Conservation (phyloP, 2,113 vertebrate species). For the Ailurus styani region DNA sequence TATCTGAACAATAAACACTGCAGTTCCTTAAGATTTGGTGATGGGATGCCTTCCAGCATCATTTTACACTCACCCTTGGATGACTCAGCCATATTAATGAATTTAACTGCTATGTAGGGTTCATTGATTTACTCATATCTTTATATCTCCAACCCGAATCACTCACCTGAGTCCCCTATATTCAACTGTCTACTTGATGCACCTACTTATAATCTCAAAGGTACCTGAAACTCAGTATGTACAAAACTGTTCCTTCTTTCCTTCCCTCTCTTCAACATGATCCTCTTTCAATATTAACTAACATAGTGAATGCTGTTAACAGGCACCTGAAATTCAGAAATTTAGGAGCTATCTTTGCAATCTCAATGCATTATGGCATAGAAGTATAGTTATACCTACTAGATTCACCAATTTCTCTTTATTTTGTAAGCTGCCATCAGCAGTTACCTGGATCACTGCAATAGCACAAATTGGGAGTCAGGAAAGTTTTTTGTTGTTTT, state of each 20-base stretch:
- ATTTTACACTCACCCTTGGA: neutral
- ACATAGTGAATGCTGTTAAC: neutral
- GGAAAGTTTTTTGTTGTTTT: neutral
- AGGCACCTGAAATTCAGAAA: neutral
- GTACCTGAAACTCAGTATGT: neutral
- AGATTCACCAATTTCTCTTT: neutral
- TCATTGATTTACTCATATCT: neutral
- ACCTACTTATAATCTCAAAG: neutral
- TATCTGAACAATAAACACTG: neutral
- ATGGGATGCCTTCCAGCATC: neutral
- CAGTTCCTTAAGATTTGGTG: neutral
- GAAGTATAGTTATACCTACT: neutral
- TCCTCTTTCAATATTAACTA: neutral
- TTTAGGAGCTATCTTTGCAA: neutral
- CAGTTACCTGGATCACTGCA: neutral
- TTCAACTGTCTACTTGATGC: neutral
- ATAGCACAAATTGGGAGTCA: neutral
- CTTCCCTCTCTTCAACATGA: neutral
- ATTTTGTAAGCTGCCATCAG: neutral
- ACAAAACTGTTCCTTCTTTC: neutral
- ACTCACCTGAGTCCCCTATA: neutral
- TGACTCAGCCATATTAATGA: neutral
- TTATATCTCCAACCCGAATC: neutral
- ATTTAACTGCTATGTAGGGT: neutral
- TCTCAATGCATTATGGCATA: neutral